Percentiles rank a stretch among this genome's conserved stretches.
phyloP scores from a whole-genome alignment of 2,797 vertebrate species.

The Microctenopoma steveboyesi region DNA sequence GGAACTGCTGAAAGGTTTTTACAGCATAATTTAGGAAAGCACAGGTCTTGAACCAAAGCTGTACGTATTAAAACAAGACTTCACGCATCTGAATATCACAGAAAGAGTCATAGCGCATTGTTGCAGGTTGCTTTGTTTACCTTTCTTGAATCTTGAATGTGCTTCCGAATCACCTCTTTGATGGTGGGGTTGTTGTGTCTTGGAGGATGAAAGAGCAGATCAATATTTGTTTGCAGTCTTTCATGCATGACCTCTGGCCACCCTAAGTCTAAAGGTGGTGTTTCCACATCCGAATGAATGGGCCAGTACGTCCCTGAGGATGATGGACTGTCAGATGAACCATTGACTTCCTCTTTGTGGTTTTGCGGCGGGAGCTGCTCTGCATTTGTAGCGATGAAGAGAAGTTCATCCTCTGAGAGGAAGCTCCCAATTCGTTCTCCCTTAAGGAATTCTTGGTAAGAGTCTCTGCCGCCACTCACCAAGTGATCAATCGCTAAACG shows the following conservation, averaged over 20 bases:
- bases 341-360: conserved; percentile 73
- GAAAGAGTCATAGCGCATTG: background rate
- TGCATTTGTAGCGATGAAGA: conserved; percentile 87
- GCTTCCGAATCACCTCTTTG: conserved; percentile 93
- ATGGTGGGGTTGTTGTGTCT: conserved; percentile 91
- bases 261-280: conserved; percentile 94
- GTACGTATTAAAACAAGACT: background rate
- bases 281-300: conserved; percentile 90
- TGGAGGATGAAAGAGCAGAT: conserved; percentile 93
- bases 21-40: background rate
- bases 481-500: conserved; percentile 91
- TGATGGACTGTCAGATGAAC: conserved; percentile 77
- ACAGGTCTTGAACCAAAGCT: background rate
- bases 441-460: conserved; percentile 90
- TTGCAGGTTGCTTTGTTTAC: conserved; percentile 77
- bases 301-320: conserved; percentile 99
- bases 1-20: conserved; percentile 27
- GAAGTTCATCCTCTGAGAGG: conserved; percentile 91
- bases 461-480: conserved; percentile 84
- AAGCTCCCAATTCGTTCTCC: conserved; percentile 89
- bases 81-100: background rate
- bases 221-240: conserved; percentile 87
- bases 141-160: conserved; percentile 94
- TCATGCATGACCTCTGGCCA: conserved; percentile 91
- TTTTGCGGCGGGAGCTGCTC: conserved; percentile 76